These are phyloP conservation scores for Trichoplusia ni DNA, from an alignment of 1,140 invertebrate species.

Conservation along the genomic window DNA sequence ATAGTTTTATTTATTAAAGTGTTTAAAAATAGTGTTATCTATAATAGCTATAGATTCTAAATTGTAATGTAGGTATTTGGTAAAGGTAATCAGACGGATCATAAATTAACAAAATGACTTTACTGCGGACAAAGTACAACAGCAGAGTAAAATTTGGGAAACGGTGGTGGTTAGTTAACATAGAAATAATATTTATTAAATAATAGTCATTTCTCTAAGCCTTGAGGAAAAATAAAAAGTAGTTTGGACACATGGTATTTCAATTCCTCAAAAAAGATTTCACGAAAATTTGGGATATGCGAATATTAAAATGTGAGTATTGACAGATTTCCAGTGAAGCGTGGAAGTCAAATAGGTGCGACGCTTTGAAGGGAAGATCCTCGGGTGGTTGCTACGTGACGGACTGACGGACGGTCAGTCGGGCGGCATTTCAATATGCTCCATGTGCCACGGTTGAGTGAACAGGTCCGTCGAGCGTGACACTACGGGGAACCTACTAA, in stretches of 20 bases:
- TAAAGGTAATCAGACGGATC: too few relatives aligned
- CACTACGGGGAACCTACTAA: slow-evolving; percentile 49
- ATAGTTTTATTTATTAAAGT: not conserved
- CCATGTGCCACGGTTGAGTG: slow-evolving; percentile 58
- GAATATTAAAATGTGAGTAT: slow-evolving; percentile 55
- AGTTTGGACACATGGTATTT: slow-evolving; percentile 6
- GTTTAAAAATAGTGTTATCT: not conserved
- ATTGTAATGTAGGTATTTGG: too few relatives aligned
- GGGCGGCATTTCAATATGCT: slow-evolving; percentile 74
- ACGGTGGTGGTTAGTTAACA: slow-evolving; percentile 37
- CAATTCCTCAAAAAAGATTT: not conserved
- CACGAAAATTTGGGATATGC: slow-evolving; percentile 39
- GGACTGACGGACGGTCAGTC: slow-evolving; percentile 58
- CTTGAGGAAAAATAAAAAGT: slow-evolving; percentile 8
- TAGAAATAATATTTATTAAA: not conserved
- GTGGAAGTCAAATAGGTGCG: slow-evolving; percentile 65
- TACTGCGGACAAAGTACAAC: not conserved
- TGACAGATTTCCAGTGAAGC: slow-evolving; percentile 59
- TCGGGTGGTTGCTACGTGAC: slow-evolving; percentile 57
- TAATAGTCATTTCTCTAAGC: too few relatives aligned
- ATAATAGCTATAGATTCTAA: too few relatives aligned
- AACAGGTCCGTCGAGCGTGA: slow-evolving; percentile 52
- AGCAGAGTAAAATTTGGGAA: slow-evolving; percentile 25
- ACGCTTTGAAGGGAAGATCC: slow-evolving; percentile 65
- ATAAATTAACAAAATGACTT: not conserved